Percentiles rank a stretch among this genome's conserved stretches.
These are phyloP conservation scores for Nothura maculosa DNA, from an alignment of 2,797 vertebrate species.

Conservation along the genomic window DNA sequence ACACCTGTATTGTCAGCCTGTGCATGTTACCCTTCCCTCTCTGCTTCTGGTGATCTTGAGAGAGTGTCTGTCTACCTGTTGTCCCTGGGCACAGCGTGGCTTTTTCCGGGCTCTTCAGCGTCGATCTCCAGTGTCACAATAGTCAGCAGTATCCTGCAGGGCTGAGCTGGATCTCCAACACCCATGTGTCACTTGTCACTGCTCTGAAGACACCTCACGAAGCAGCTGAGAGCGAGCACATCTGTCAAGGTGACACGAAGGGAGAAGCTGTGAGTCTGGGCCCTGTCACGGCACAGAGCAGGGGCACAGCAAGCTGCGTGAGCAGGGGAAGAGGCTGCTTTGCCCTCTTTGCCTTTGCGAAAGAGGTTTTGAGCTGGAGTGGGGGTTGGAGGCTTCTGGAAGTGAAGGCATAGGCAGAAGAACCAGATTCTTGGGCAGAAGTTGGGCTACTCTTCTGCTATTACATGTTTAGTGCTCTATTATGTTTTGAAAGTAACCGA, in stretches of 20 bases:
- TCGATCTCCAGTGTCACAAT: background rate
- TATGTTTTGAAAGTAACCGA: background rate
- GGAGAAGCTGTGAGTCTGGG: background rate
- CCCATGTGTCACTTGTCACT: accelerated
- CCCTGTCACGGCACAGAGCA: accelerated
- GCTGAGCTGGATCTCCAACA: background rate
- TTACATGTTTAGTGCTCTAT: background rate
- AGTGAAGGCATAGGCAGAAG: background rate
- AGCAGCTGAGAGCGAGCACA: background rate
- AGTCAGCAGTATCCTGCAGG: background rate
- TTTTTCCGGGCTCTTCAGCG: background rate
- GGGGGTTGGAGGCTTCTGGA: background rate
- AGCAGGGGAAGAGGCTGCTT: accelerated
- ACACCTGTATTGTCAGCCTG: background rate
- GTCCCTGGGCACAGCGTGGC: background rate
- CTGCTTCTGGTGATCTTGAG: background rate
- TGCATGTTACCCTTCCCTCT: background rate
- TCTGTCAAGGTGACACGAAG: background rate
- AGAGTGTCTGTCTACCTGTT: background rate
- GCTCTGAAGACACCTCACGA: background rate
- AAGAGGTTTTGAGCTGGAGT: no score
- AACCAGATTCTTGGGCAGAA: background rate
- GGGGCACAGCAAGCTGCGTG: background rate
- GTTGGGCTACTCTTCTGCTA: background rate
- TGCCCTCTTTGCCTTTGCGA: accelerated